Evolutionary conservation across 2,888 invertebrate genomes (phyloP).

Genomic region (Embidobia sp.): DNA sequence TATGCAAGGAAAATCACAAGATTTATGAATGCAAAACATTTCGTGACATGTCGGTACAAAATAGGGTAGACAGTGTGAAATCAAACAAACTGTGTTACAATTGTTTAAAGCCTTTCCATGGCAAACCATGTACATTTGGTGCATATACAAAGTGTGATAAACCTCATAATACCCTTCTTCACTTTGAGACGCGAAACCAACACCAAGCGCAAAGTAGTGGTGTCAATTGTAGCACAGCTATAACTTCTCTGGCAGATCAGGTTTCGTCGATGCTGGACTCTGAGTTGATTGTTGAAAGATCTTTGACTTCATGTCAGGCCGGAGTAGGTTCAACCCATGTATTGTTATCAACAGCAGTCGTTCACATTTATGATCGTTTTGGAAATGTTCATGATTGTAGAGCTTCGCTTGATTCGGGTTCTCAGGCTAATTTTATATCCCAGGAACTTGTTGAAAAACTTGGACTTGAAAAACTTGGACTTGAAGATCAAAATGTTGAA

Average conservation of each 20-base stretch:
- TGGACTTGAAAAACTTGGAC: neutral
- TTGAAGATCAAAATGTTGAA: neutral
- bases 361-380: neutral
- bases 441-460: neutral
- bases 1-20: neutral
- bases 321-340: too few relatives aligned
- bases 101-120: slow-evolving; percentile 6
- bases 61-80: neutral
- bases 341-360: slow-evolving; percentile 3
- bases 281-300: too few relatives aligned
- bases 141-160: slow-evolving; percentile 11
- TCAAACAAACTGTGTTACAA: slow-evolving; percentile 7
- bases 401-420: slow-evolving; percentile 1
- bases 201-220: neutral
- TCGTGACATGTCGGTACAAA: neutral
- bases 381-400: neutral
- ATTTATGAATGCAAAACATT: slow-evolving; percentile 8
- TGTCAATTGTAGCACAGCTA: too few relatives aligned
- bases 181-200: neutral
- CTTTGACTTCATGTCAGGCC: neutral
- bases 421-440: slow-evolving; percentile 4
- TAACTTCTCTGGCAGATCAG: too few relatives aligned
- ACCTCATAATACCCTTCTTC: slow-evolving; percentile 29
- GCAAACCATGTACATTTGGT: neutral
- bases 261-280: too few relatives aligned